Base-by-base conservation (phyloP, 2,797 vertebrate species). In the Sternarchorhynchus goeldii region DNA sequence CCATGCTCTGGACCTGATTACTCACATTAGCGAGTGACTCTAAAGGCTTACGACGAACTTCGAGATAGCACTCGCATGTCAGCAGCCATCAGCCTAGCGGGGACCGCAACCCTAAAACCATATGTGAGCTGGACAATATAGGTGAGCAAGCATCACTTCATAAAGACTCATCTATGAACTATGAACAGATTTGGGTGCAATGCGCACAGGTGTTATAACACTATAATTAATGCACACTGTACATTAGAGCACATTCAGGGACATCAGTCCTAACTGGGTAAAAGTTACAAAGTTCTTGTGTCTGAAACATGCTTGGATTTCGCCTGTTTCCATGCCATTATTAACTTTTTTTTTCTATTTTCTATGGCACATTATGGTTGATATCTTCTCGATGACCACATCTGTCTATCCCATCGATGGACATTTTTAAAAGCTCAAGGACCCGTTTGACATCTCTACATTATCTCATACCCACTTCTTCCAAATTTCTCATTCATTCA, bases 21-120 rank as follows among this genome's bases (percentile, higher is more conserved):
- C 84, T 91, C 88, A 89, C 87, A 92, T 90, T 89, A 90, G 85
- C 89, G 86, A 85, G 87, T 90, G 91, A 93, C 87, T 91, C 81
- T 79, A 41, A 1, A 84, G 85, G 83, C 91, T 91, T 91, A 92
- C 89, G 82, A 77, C 84, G 81, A 76, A 81, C 85, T 83, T 66
- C 78, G 77, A 77, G 80, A 84, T 87, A 81, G 77, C 67, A 57
- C 85, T 84, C 78, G 80, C 88, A 2, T 90, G 90, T 93, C 92
- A 93, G 93, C 92, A 91, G 85, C 84, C 72, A 72, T 79, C 82
- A 88, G 85, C 86, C 85, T 63, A 86, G 88, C 90, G 90, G 86
- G 91, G 90, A 88, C 84, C 81, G 68, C 79, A 79, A 83, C 91
- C 89, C 87, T 86, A 81, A 90, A 91, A 92, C 88, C 89, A 90